These are phyloP conservation scores for Gymnarchus niloticus DNA, from an alignment of 2,113 vertebrate species.

Conservation along the genomic window DNA sequence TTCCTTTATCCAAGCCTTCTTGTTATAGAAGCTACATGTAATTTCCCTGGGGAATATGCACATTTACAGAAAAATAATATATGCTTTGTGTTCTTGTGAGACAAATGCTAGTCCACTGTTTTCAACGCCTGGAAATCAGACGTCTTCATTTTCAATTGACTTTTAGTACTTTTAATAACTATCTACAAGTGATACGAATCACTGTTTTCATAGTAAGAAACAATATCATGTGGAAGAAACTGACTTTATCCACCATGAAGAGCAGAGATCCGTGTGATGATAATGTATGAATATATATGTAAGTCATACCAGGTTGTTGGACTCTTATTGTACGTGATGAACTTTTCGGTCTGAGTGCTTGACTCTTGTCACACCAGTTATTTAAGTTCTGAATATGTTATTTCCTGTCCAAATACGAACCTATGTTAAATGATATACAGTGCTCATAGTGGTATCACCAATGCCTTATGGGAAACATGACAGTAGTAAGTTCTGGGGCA, in stretches of 20 bases:
- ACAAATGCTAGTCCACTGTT: background rate
- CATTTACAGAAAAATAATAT: background rate
- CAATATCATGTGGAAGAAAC: too few species aligned
- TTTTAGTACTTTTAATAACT: too few species aligned
- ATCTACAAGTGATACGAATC: too few species aligned
- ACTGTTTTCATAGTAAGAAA: too few species aligned
- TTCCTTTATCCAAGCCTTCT: background rate
- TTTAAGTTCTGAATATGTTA: background rate
- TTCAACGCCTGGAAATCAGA: background rate
- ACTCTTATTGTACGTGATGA: background rate
- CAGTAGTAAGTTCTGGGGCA: background rate
- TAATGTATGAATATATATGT: background rate
- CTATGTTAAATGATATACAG: background rate
- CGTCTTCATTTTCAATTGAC: background rate
- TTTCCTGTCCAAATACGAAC: background rate
- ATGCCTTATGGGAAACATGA: too few species aligned
- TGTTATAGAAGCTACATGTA: background rate
- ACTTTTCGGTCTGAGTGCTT: background rate
- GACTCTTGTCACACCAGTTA: background rate
- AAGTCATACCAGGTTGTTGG: background rate
- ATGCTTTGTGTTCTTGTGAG: background rate
- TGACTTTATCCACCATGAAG: too few species aligned
- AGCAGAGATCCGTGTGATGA: too few species aligned
- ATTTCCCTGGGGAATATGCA: background rate
- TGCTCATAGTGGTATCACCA: background rate